These are phyloP conservation scores for Bungarus multicinctus DNA, from an alignment of 2,113 vertebrate species.

Conservation along the genomic window DNA sequence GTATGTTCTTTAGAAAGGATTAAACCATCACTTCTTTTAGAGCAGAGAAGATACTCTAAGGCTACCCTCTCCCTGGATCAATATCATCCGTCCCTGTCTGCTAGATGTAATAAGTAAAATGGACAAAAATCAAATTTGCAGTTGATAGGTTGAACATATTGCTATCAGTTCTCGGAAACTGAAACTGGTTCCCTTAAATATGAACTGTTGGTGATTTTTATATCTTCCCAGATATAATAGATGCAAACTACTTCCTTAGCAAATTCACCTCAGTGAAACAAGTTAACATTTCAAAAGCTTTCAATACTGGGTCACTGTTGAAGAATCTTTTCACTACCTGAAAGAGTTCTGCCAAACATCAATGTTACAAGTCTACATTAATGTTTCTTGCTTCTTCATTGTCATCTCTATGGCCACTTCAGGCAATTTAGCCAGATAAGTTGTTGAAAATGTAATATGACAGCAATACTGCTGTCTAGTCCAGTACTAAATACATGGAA, in stretches of 20 bases:
- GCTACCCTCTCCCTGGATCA: background rate
- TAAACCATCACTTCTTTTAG: background rate
- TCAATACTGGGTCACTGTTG: background rate
- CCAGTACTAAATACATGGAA: background rate
- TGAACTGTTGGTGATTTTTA: background rate
- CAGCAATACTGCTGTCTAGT: background rate
- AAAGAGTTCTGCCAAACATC: background rate
- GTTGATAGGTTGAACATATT: background rate
- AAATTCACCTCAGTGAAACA: background rate
- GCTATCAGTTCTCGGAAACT: background rate
- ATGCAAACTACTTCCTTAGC: background rate
- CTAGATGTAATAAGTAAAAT: background rate
- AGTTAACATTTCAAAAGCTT: background rate
- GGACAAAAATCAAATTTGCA: background rate
- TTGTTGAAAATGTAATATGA: background rate
- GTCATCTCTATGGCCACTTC: background rate
- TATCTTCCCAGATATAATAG: background rate
- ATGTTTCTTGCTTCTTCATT: background rate
- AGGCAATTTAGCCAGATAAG: background rate
- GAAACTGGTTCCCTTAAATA: background rate
- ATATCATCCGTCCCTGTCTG: background rate
- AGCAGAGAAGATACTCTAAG: background rate
- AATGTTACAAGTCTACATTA: background rate
- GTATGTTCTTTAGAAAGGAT: background rate
- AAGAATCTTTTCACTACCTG: background rate